Base-by-base conservation (phyloP, 2,113 vertebrate genomes). In the Leucosticte australis region DNA sequence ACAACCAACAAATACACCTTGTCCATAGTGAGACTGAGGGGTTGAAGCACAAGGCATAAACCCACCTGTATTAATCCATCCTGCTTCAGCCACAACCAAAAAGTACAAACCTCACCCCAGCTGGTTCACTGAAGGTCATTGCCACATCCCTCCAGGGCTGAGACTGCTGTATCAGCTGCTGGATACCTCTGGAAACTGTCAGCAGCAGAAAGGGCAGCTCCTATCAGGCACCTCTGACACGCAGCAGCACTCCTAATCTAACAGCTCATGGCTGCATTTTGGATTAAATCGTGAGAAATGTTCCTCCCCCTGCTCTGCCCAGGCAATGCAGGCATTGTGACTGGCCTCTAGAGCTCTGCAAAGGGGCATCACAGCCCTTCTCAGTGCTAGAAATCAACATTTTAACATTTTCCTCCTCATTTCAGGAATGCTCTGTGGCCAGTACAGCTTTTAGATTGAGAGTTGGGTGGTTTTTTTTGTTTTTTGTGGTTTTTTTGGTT, bases 31-130 rank as follows among this genome's bases (percentile, higher is more conserved):
- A 77, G 44, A 17, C 21, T 6, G 33, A 65, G 39, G 31, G 19
- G 44, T 22, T 41, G 55, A 79, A 92, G 39, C 44, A 9, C 49
- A 22, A 50, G 31, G n/a, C 1, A 3, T 21, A 56, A 89, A 89
- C 1, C 13, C 14, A 59, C 18, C 0, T 41, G 0, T 16, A 6
- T 27, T 3, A 33, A 76, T n/a, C 57, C 56, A 2, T 17, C 21
- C 3, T 42, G 27, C 67, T 56, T 24, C 53, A 33, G 56, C 14
- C 56, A 50, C 55, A 27, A 20, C 17, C 63, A 33, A 50, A 55
- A 27, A 41, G 30, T 5, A 24, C 64, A 81, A 71, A 31, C 20
- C 31, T 30, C 31, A 16, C 6, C 14, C 30, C 47, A 33, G 1
- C 26, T 30, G 33, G 17, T 19, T 55, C 44, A 3, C 3, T 69